Evolutionary conservation across 1,140 invertebrate species (phyloP).

Genomic region (Capitella teleta): DNA sequence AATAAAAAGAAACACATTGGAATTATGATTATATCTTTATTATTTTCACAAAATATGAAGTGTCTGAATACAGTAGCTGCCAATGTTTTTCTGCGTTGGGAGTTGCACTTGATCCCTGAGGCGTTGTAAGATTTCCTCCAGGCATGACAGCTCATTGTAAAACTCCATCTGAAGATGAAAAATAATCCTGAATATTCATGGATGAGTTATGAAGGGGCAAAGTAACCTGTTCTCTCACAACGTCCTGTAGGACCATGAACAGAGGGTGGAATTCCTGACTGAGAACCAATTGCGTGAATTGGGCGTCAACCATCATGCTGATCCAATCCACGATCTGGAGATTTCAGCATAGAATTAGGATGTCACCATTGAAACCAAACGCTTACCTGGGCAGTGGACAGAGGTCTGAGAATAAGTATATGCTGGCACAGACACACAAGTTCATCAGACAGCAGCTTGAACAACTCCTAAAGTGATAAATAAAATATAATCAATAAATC

Average conservation of each 20-base stretch:
- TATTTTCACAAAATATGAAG: constrained; percentile 17
- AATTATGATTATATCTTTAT: background rate
- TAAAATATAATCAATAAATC: background rate
- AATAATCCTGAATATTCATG: background rate
- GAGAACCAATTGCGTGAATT: constrained; percentile 23
- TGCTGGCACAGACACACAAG: background rate
- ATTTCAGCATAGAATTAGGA: background rate
- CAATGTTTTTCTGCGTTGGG: constrained; percentile 17
- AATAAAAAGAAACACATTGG: background rate
- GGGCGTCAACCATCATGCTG: constrained; percentile 19
- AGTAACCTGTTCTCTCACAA: constrained; percentile 17
- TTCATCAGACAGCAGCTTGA: background rate
- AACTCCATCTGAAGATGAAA: constrained; percentile 18
- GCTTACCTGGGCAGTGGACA: background rate
- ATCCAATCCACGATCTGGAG: constrained; percentile 24
- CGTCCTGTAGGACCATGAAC: constrained; percentile 18
- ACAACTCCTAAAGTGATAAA: background rate
- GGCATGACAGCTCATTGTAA: constrained; percentile 19
- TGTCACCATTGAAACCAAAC: background rate
- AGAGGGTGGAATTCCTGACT: constrained; percentile 19
- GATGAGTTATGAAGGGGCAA: background rate
- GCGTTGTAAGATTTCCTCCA: constrained; percentile 20
- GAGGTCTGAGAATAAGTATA: background rate
- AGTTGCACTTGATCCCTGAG: constrained; percentile 17
- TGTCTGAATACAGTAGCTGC: constrained; percentile 25